Evolutionary conservation across 2,797 vertebrate genomes (phyloP).

Genomic region (Limnodromus scolopaceus): DNA sequence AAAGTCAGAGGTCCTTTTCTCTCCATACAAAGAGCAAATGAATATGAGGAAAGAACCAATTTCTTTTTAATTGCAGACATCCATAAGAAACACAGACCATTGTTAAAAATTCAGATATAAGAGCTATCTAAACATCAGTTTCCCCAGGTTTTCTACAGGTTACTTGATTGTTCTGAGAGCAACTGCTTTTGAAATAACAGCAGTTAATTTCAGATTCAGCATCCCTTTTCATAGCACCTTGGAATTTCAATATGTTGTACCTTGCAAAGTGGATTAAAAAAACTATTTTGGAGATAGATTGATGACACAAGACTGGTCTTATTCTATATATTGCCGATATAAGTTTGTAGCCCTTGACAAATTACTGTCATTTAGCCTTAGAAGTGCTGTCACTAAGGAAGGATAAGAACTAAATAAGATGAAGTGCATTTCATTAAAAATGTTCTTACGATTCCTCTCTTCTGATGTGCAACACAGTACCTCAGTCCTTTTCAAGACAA

Average conservation of each 20-base stretch:
- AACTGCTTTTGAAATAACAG: conserved; percentile 66
- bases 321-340: not conserved
- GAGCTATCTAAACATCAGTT: conserved; percentile 58
- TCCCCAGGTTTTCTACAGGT: conserved; percentile 39
- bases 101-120: conserved; percentile 61
- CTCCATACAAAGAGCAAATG: conserved; percentile 55
- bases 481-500: not conserved
- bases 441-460: not conserved
- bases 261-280: conserved; percentile 29
- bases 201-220: conserved; percentile 55
- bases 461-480: not conserved
- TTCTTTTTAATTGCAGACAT: conserved; percentile 43
- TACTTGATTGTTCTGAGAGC: conserved; percentile 43
- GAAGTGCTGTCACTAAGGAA: not conserved
- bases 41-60: conserved; percentile 30
- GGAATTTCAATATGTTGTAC: conserved; percentile 55
- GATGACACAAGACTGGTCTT: not conserved
- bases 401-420: not conserved
- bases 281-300: not conserved
- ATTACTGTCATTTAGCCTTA: not conserved
- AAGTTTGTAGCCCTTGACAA: not conserved
- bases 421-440: not conserved
- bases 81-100: conserved; percentile 44
- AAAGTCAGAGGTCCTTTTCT: conserved; percentile 12
- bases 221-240: conserved; percentile 36